Base-by-base conservation (phyloP, 2,113 vertebrate genomes). In the Eretmochelys imbricata region DNA sequence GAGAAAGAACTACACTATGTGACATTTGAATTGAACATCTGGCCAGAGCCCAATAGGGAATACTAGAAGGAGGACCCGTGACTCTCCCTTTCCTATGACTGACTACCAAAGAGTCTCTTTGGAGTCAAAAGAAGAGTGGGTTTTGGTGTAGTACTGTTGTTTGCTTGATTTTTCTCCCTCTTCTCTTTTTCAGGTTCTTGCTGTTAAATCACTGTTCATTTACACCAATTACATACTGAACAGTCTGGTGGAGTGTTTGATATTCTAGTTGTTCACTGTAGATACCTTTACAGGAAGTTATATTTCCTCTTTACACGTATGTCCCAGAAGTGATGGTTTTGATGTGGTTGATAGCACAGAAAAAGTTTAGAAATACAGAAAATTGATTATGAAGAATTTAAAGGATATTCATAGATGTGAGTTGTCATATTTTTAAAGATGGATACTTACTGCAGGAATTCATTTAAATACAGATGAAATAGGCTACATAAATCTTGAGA, bases 391-490 rank as follows among this genome's bases (percentile, higher is more conserved):
- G 85, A 85, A 93, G 42, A 84, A 94, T 80, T n/a, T 76, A 65
- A 31, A 46, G 57, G 6, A 6, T 91, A 51, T 27, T 79, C 75
- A 48, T 46, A 78, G 38, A 78, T 48, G 42, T 78, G 46, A 78
- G 75, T 48, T 78, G 42, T 78, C 1, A 4, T 38, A 0, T 1
- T 89, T 95, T 84, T 85, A 81, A 59, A 83, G 87, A 84, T 75
- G 1, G 0, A 62, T 69, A 48, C 11, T 48, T 38, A 22, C 9
- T 48, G 5, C 48, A 42, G 0, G 2, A 53, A 6, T 55, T 91
- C 10, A 25, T 75, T 57, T 69, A 78, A 84, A 87, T 38, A 49
- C 2, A 86, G 2, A 16, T 35, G 11, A 75, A 50, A 84, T 25
- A 38, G 31, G 69, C 42, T 76, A 42, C 53, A 90, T 42, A 50